phyloP scores from a whole-genome alignment of 2,797 vertebrate species.

The Galagoides demidoff region DNA sequence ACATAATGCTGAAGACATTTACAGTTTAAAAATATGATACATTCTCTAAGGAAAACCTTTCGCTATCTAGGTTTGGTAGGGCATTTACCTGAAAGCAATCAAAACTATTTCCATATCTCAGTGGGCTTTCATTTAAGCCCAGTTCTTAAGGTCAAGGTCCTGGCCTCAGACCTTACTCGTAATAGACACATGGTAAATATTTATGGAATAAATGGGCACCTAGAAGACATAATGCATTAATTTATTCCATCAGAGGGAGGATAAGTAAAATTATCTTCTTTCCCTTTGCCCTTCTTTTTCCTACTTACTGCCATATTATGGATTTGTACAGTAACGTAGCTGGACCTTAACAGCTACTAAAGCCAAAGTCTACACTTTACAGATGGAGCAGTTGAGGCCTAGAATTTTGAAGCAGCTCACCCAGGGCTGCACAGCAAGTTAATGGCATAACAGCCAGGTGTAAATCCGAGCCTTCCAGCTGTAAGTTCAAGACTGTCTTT shows the following conservation, averaged over 20 bases:
- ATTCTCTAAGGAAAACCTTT: slow-evolving; percentile 59
- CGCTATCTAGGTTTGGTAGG: neutral
- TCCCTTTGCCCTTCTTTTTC: neutral
- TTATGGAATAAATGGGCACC: neutral
- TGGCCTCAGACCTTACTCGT: neutral
- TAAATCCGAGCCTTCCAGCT: neutral
- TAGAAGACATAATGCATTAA: neutral
- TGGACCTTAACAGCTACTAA: neutral
- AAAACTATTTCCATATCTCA: slow-evolving; percentile 39
- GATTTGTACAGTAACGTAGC: neutral
- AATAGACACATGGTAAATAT: slow-evolving; percentile 23
- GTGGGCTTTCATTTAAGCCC: slow-evolving; percentile 4
- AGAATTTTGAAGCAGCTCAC: neutral
- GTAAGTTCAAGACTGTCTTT: neutral
- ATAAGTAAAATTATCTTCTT: neutral
- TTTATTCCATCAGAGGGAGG: neutral
- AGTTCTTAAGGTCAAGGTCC: slow-evolving; percentile 10
- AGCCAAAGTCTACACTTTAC: neutral
- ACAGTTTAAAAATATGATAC: slow-evolving; percentile 55
- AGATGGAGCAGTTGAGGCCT: neutral
- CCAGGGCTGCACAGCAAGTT: neutral
- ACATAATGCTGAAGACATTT: slow-evolving; percentile 55
- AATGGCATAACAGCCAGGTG: neutral
- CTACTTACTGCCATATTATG: neutral
- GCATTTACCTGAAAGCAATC: slow-evolving; percentile 54